Evolutionary conservation across 2,113 vertebrate species (phyloP).

Genomic region (Bujurquina vittata): DNA sequence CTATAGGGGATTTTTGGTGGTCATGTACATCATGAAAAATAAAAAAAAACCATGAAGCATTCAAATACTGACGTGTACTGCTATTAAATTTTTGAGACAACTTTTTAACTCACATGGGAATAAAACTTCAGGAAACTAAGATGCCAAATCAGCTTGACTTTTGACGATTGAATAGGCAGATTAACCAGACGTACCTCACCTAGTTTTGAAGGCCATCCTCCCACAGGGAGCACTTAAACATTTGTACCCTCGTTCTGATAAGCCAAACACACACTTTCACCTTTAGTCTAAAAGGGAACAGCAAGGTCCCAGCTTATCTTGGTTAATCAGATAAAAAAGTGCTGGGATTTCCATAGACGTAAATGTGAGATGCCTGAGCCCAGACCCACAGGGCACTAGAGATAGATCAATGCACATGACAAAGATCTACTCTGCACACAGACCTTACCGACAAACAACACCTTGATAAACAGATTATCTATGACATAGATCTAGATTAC

Average conservation of each 20-base stretch:
- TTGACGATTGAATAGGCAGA: neutral
- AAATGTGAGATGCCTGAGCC: neutral
- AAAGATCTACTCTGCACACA: neutral
- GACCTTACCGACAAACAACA: neutral
- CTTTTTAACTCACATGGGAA: neutral
- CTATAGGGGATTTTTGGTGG: too few relatives aligned
- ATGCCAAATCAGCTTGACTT: neutral
- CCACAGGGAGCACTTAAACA: neutral
- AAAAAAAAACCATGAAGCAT: neutral
- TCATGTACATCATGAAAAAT: neutral
- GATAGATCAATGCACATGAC: neutral
- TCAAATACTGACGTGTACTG: accelerated
- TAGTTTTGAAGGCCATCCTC: neutral
- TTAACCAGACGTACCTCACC: neutral
- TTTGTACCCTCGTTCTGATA: neutral
- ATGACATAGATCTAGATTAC: neutral
- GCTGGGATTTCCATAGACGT: neutral
- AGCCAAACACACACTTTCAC: neutral
- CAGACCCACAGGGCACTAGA: neutral
- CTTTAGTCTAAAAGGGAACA: neutral
- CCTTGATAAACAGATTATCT: neutral
- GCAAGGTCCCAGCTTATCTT: too few relatives aligned
- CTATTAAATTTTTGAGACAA: neutral
- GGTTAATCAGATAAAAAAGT: neutral
- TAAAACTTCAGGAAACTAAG: neutral